Percentiles rank a stretch among this genome's conserved stretches.
These are phyloP conservation scores for Salminus brasiliensis DNA, from an alignment of 2,113 vertebrate genomes.

Conservation along the genomic window DNA sequence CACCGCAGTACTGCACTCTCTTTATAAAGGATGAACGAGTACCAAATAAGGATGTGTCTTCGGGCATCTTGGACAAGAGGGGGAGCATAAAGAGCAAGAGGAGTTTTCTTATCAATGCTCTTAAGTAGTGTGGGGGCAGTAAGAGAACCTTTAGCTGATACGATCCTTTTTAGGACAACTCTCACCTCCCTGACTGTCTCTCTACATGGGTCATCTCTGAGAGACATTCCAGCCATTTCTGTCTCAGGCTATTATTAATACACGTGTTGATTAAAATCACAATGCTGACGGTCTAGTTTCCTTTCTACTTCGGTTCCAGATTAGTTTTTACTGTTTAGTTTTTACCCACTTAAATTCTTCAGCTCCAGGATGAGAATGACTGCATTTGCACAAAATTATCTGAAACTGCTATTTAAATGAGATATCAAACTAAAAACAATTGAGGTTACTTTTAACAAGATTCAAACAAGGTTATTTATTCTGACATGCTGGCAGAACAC, in stretches of 20 bases:
- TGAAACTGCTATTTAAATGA: no score
- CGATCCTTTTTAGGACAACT: constrained; percentile 47
- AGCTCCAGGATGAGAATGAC: no score
- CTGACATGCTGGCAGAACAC: constrained; percentile 3
- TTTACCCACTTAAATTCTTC: no score
- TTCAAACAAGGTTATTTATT: constrained; percentile 14
- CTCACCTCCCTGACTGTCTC: constrained; percentile 8
- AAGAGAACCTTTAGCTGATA: constrained; percentile 49
- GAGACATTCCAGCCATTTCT: constrained; percentile 10
- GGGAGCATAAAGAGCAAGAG: not conserved
- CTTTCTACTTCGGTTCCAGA: no score
- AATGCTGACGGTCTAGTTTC: no score
- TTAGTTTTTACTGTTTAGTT: no score
- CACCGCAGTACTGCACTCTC: not conserved
- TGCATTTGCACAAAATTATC: no score
- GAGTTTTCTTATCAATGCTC: constrained; percentile 37
- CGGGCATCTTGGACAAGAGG: constrained; percentile 9
- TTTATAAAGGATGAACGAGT: constrained; percentile 40
- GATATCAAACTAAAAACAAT: no score
- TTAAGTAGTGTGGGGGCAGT: constrained; percentile 46
- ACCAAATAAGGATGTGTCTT: constrained; percentile 52
- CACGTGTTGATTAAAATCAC: not conserved
- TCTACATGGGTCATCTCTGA: not conserved
- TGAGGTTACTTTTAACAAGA: not conserved
- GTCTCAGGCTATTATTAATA: not conserved